phyloP scores from a whole-genome alignment of 1,140 invertebrate species.

The Tetraneura akinire region DNA sequence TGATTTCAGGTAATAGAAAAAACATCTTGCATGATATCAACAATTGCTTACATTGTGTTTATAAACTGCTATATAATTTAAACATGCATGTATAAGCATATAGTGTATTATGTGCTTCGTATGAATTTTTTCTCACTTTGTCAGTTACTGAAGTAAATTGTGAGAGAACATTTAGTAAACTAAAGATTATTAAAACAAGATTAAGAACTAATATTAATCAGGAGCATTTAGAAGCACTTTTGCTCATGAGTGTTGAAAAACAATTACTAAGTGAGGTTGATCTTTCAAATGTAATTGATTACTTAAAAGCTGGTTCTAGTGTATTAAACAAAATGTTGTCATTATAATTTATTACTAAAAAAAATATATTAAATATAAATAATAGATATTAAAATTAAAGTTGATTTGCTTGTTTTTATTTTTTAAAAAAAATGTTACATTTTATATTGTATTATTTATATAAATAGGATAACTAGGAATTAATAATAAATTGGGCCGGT shows the following conservation, averaged over 20 bases:
- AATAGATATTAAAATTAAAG: no score
- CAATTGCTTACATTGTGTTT: not conserved
- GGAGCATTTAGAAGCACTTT: not conserved
- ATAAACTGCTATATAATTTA: no score
- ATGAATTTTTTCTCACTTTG: no score
- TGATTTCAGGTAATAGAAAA: constrained; percentile 13
- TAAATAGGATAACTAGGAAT: no score
- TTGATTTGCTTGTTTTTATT: no score
- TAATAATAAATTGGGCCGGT: not conserved
- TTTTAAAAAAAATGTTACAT: no score
- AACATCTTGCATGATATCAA: not conserved
- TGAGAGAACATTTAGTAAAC: constrained; percentile 3
- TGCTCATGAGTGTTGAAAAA: constrained; percentile 8
- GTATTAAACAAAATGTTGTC: not conserved
- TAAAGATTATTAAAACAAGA: constrained; percentile 8
- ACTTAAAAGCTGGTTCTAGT: not conserved
- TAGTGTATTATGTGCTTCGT: no score
- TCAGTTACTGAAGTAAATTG: not conserved
- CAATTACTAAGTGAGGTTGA: not conserved
- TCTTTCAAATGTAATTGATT: not conserved
- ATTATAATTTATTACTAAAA: no score
- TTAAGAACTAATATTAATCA: not conserved
- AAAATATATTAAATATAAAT: no score
- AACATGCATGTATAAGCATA: no score
- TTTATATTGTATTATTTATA: no score